Conservation (phyloP, 2,888 invertebrate species). For the Tenthredo scrophulariae region DNA sequence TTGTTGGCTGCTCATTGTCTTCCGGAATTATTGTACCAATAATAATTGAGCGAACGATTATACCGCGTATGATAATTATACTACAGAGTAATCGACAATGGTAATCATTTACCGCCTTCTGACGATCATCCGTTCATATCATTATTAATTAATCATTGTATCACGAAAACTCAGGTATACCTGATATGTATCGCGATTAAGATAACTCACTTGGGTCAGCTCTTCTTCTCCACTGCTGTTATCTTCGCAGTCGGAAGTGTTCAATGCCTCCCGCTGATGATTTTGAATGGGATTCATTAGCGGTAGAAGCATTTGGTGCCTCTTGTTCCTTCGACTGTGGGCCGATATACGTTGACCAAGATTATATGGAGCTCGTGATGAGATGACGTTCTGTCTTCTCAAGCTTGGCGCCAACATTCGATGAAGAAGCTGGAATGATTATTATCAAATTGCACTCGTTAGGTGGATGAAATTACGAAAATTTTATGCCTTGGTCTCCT, state of each 20-base stretch:
- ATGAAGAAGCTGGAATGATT: conserved; percentile 70
- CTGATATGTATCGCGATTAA: background rate
- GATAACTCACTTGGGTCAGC: conserved; percentile 70
- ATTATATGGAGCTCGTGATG: conserved; percentile 72
- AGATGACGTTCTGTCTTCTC: conserved; percentile 68
- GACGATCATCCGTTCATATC: background rate
- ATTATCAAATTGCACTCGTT: conserved; percentile 24
- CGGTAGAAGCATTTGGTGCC: conserved; percentile 64
- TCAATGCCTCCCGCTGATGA: conserved; percentile 68
- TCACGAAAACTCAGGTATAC: background rate
- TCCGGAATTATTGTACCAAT: too few relatives aligned
- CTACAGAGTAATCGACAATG: too few relatives aligned
- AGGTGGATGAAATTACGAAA: background rate
- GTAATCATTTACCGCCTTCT: background rate
- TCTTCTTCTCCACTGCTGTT: conserved; percentile 78
- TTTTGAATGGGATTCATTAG: conserved; percentile 70
- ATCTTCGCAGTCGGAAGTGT: conserved; percentile 78
- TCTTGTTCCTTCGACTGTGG: conserved; percentile 69
- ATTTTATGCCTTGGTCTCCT: background rate
- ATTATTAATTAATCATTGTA: background rate
- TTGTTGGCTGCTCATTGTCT: too few relatives aligned
- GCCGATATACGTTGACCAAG: conserved; percentile 68
- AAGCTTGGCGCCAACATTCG: conserved; percentile 70
- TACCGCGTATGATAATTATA: too few relatives aligned
- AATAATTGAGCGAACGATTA: too few relatives aligned